Conservation (phyloP, 2,113 vertebrate species). For the Felis catus region F.catus_Fca126_mat1.0 CM031414.1:60179001-60179500, state of each 20-base stretch:
- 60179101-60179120: neutral
- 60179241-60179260: neutral
- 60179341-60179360: neutral
- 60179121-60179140: neutral
- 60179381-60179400: neutral
- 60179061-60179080: no score
- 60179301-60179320: neutral
- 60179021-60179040: no score
- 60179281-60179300: neutral
- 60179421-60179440: neutral
- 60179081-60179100: no score
- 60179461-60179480: neutral
- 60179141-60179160: neutral
- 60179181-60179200: neutral
- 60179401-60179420: neutral
- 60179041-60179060: no score
- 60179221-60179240: neutral
- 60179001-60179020: no score
- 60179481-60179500: neutral
- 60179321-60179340: neutral
- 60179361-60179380: neutral
- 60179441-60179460: neutral
- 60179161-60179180: neutral
- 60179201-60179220: neutral
- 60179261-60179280: neutral